These are phyloP conservation scores for Suillia variegata DNA, from an alignment of 2,888 invertebrate species.

Conservation along the genomic window DNA sequence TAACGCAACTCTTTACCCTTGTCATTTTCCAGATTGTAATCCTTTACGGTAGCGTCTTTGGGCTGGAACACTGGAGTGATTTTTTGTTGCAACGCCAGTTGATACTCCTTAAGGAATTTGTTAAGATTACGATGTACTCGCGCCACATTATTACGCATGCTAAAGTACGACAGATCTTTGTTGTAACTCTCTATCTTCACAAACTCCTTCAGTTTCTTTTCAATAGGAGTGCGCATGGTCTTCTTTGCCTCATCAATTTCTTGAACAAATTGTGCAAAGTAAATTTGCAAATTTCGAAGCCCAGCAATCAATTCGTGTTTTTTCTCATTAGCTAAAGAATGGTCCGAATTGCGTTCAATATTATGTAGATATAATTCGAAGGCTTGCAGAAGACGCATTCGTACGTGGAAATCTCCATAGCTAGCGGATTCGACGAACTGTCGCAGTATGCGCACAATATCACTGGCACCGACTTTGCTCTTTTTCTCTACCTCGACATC, in stretches of 20 bases:
- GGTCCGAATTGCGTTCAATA: slow-evolving; percentile 43
- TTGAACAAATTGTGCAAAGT: slow-evolving; percentile 79
- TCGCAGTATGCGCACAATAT: slow-evolving; percentile 68
- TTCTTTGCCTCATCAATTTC: slow-evolving; percentile 71
- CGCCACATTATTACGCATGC: slow-evolving; percentile 85
- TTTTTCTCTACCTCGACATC: slow-evolving; percentile 35
- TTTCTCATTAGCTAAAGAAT: slow-evolving; percentile 4
- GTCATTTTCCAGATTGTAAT: slow-evolving; percentile 50
- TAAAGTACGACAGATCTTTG: slow-evolving; percentile 92
- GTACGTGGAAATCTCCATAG: slow-evolving; percentile 80
- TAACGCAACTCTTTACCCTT: slow-evolving; percentile 56
- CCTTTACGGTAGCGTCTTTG: slow-evolving; percentile 52
- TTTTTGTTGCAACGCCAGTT: slow-evolving; percentile 64
- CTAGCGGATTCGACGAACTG: slow-evolving; percentile 84
- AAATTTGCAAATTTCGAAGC: slow-evolving; percentile 81
- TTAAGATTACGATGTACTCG: slow-evolving; percentile 87
- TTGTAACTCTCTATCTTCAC: slow-evolving; percentile 95
- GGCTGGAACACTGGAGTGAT: slow-evolving; percentile 59
- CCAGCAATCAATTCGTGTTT: slow-evolving; percentile 65
- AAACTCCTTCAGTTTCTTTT: slow-evolving; percentile 89
- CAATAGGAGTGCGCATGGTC: slow-evolving; percentile 78
- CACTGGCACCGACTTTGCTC: slow-evolving; percentile 40
- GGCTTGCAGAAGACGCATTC: slow-evolving; percentile 77
- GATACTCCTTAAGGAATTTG: slow-evolving; percentile 85
- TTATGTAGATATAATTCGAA: slow-evolving; percentile 82